These are phyloP conservation scores for Megatriorchis doriae DNA, from an alignment of 2,113 vertebrate genomes.

Conservation along the genomic window DNA sequence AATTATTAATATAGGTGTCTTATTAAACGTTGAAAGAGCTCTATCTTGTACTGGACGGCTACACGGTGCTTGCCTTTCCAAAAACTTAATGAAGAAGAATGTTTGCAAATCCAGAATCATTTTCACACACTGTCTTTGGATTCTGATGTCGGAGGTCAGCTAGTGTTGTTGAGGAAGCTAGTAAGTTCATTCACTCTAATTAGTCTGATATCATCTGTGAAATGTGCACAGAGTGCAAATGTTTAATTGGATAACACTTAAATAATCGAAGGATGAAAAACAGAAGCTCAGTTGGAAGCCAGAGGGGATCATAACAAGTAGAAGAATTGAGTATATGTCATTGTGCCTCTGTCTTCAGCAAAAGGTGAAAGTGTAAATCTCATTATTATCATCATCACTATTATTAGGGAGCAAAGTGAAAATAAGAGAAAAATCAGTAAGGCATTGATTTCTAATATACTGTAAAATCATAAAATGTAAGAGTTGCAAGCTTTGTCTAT, in stretches of 20 bases:
- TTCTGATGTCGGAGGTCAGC: background rate
- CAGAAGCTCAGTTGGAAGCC: background rate
- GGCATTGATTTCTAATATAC: background rate
- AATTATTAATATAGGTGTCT: background rate
- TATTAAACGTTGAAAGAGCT: background rate
- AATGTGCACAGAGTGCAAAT: background rate
- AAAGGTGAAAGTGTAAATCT: background rate
- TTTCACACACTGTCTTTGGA: background rate
- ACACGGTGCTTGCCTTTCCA: background rate
- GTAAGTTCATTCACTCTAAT: background rate
- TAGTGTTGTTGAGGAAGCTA: background rate
- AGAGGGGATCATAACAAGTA: background rate
- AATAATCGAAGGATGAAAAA: background rate
- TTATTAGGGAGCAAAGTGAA: background rate
- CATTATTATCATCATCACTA: background rate
- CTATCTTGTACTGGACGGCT: background rate
- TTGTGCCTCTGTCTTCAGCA: background rate
- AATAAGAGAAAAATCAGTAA: background rate
- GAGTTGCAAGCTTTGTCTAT: background rate
- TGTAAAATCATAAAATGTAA: background rate
- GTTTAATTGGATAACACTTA: background rate
- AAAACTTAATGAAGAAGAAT: background rate
- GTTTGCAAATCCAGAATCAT: background rate
- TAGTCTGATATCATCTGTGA: background rate
- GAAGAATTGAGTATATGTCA: background rate